Evolutionary conservation across 2,797 vertebrate species (phyloP).

Genomic region (Sebastes iracundus): DNA sequence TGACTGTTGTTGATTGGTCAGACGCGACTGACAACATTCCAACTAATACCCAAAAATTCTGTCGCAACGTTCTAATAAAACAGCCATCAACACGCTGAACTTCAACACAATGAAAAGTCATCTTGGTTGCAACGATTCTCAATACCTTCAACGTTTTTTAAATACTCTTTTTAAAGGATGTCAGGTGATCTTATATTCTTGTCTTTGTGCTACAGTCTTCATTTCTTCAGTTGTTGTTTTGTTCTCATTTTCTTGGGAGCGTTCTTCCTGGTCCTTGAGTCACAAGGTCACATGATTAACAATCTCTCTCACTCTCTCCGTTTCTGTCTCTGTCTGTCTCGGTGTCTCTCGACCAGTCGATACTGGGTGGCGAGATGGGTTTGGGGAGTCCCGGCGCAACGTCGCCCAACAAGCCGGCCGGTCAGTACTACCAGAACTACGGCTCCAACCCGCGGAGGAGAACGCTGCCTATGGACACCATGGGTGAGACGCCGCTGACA

Average conservation of each 20-base stretch:
- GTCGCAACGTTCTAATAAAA: background rate
- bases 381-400: slow-evolving; percentile 91
- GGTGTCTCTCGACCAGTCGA: slow-evolving; percentile 78
- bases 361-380: slow-evolving; percentile 92
- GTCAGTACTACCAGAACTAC: slow-evolving; percentile 94
- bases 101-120: background rate
- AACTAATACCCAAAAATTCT: background rate
- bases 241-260: background rate
- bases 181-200: background rate
- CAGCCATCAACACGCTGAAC: background rate
- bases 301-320: slow-evolving; percentile 12
- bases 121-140: background rate
- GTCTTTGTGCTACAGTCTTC: background rate
- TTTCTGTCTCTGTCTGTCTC: slow-evolving; percentile 18
- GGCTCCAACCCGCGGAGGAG: slow-evolving; percentile 91
- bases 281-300: slow-evolving; percentile 15
- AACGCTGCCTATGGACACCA: slow-evolving; percentile 88
- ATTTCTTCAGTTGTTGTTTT: background rate
- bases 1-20: background rate
- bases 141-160: background rate
- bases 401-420: slow-evolving; percentile 92
- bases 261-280: background rate
- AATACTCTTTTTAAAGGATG: background rate
- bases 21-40: background rate
- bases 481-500: slow-evolving; percentile 85